Base-by-base conservation (phyloP, 64 coral and sea anemone genomes). In the Stichodactyla mertensii region DNA sequence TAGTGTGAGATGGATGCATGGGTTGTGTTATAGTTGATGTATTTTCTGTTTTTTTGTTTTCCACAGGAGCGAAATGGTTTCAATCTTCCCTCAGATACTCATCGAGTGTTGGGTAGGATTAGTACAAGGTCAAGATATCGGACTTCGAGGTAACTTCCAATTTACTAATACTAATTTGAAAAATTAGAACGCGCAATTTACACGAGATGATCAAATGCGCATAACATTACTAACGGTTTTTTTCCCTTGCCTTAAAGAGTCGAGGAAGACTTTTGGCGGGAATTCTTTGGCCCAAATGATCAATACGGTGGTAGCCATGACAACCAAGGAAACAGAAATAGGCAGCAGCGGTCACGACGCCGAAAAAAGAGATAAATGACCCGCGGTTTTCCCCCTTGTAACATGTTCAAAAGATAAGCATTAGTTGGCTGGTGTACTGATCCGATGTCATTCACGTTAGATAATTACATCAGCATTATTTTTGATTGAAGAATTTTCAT, bases 211-310 rank as follows among this genome's bases (percentile, higher is more conserved):
- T 45, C 36, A 45, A 45, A 45, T 45, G 36, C 36, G 3, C 28
- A 54, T 57, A 12, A 51, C 20, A 45, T 87, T 56, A 19, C 14
- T 10, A 27, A 10, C 86, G 19, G 1, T 11, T 27, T 88, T 27
- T 89, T 82, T 87, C 1, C 85, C 66, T 71, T 22, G 79, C 84
- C 9, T 57, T 81, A n/a, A 84, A 82, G 16, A 61, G 54, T 23
- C 54, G 78, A 64, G 52, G 89, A 91, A 22, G 85, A 91, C 19
- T 57, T 91, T 52, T 80, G 86, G 31, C 89, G 89, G 28, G 77
- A 77, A 5, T 86, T 86, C 26, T 91, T 86, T 56, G 61, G 84
- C 14, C 83, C 86, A 22, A 6, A 52, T 28, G 62, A 66, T 66
- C 82, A 6, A 55, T 36, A 19, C 51, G 16, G 26, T 79, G 77